phyloP scores from a whole-genome alignment of 2,113 vertebrate species.

The Nerophis lumbriciformis region DNA sequence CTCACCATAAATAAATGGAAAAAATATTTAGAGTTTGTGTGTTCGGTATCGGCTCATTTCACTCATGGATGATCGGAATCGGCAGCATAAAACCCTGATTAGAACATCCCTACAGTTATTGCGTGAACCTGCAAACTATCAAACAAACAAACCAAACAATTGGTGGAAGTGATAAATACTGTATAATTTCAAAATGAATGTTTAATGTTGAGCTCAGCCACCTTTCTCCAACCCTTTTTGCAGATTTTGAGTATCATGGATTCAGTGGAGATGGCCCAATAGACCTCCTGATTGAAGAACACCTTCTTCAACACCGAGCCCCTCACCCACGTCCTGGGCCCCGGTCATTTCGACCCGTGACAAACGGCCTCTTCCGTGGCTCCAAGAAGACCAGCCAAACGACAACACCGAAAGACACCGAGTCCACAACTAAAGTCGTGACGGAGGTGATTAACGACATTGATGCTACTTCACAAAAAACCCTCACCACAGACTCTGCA shows the following conservation, averaged over 20 bases:
- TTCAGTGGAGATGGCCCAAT: constrained; percentile 82
- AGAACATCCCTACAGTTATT: too few species aligned
- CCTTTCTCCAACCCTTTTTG: constrained; percentile 1
- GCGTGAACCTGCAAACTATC: too few species aligned
- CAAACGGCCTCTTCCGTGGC: background rate
- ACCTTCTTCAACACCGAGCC: constrained; percentile 79
- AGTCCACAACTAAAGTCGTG: background rate
- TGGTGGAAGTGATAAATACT: background rate
- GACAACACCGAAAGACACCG: constrained; percentile 12
- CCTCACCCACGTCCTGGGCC: constrained; percentile 36
- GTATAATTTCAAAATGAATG: background rate
- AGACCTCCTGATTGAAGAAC: constrained; percentile 84
- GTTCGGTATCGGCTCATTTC: too few species aligned
- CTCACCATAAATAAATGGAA: too few species aligned
- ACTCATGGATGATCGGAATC: too few species aligned
- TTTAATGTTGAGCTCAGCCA: background rate
- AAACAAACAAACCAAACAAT: background rate
- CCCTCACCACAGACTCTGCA: constrained; percentile 3
- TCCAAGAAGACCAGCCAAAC: constrained; percentile 18
- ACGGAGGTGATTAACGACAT: background rate
- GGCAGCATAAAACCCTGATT: too few species aligned
- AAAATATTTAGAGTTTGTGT: too few species aligned
- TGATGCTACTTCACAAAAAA: constrained; percentile 2
- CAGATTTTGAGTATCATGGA: constrained; percentile 79
- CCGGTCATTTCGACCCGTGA: constrained; percentile 25